Conservation (phyloP, 2,888 invertebrate species). For the Ethmia dodecea region DNA sequence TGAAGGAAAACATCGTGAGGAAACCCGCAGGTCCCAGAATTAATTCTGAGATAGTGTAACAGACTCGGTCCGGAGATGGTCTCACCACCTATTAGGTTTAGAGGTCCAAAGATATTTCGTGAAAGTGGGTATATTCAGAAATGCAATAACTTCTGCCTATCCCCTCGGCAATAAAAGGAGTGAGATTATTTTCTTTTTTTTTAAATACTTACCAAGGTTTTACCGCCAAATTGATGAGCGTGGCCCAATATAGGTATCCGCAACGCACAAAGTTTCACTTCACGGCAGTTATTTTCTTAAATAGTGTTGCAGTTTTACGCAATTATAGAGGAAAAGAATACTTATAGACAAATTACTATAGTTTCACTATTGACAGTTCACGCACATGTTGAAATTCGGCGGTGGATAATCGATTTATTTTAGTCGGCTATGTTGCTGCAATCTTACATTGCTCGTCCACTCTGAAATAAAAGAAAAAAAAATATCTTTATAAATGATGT, state of each 20-base stretch:
- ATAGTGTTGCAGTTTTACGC: slow-evolving; percentile 3
- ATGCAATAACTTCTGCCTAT: too few relatives aligned
- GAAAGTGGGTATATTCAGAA: too few relatives aligned
- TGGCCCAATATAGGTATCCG: slow-evolving; percentile 36
- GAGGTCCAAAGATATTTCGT: too few relatives aligned
- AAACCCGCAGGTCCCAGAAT: too few relatives aligned
- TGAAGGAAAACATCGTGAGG: too few relatives aligned
- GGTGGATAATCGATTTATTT: slow-evolving; percentile 12
- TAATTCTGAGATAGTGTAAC: not conserved
- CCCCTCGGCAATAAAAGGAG: too few relatives aligned
- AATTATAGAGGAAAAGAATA: slow-evolving; percentile 8
- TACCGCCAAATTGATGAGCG: slow-evolving; percentile 35
- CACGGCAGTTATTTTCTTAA: slow-evolving; percentile 28
- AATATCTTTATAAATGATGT: too few relatives aligned
- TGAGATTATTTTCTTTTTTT: too few relatives aligned
- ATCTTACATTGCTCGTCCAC: slow-evolving; percentile 23
- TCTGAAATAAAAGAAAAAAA: slow-evolving; percentile 41
- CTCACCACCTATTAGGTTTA: too few relatives aligned
- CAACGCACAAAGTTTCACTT: slow-evolving; percentile 31
- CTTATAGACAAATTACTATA: slow-evolving; percentile 2
- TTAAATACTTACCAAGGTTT: slow-evolving; percentile 52
- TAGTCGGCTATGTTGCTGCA: slow-evolving; percentile 16
- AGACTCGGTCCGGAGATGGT: too few relatives aligned
- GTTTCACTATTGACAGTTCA: slow-evolving; percentile 18
- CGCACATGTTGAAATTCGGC: slow-evolving; percentile 12